These are phyloP conservation scores for Tenthredo distinguenda DNA, from an alignment of 2,888 invertebrate species.

Conservation along the genomic window DNA sequence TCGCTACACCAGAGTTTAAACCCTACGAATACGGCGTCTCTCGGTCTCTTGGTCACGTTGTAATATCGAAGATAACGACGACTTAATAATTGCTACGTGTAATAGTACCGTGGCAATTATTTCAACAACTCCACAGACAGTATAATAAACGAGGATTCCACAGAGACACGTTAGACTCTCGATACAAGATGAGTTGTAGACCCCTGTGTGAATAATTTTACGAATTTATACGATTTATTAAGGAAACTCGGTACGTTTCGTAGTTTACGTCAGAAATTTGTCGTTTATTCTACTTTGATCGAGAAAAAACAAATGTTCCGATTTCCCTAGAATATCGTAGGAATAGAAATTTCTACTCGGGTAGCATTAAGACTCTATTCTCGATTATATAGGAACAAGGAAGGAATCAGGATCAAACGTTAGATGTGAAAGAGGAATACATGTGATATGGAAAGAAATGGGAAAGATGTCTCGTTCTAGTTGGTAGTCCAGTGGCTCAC, in stretches of 20 bases:
- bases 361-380: background rate
- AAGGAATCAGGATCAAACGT: background rate
- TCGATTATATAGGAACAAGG: background rate
- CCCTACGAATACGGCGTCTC: slow-evolving; percentile 30
- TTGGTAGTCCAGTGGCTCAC: slow-evolving; percentile 33
- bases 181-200: background rate
- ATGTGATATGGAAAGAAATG: background rate
- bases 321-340: too few species aligned
- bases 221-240: too few species aligned
- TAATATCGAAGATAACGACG: slow-evolving; percentile 17
- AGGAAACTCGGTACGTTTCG: too few species aligned
- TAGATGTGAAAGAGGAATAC: background rate
- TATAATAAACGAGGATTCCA: background rate
- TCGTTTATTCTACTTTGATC: too few species aligned
- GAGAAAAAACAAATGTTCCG: too few species aligned
- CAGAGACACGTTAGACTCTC: background rate
- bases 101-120: slow-evolving; percentile 7
- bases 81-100: slow-evolving; percentile 14
- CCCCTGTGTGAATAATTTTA: too few species aligned
- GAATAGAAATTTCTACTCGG: too few species aligned
- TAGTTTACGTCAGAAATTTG: too few species aligned
- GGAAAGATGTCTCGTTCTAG: slow-evolving; percentile 36
- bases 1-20: slow-evolving; percentile 30
- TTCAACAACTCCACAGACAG: background rate
- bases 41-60: slow-evolving; percentile 19